phyloP scores from a whole-genome alignment of 2,113 vertebrate species.

The Indicator maculatus region DNA sequence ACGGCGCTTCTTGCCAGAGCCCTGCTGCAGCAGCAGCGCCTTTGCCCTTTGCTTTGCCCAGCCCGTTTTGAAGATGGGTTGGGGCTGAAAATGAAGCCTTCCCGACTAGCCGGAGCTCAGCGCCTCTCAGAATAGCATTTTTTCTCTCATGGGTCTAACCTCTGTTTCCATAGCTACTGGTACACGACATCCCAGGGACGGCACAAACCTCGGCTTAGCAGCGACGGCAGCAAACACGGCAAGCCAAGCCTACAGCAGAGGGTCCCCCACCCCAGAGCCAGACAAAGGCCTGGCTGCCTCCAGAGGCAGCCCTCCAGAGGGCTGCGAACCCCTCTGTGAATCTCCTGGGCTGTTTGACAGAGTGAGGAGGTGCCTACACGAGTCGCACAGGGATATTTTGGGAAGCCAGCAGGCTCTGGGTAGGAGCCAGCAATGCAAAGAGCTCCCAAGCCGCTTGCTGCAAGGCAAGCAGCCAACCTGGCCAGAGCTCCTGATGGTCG shows the following conservation, averaged over 20 bases:
- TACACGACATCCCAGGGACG: slow-evolving; percentile 6
- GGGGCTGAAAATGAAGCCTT: not conserved
- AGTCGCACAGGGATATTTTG: slow-evolving; percentile 17
- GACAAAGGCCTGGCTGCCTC: rapidly evolving
- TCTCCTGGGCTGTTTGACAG: not conserved
- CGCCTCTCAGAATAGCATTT: slow-evolving; percentile 26
- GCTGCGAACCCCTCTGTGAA: not conserved
- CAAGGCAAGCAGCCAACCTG: not conserved
- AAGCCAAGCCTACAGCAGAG: not conserved
- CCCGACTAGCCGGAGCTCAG: not conserved
- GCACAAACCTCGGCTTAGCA: not conserved
- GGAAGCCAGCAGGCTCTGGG: slow-evolving; percentile 2
- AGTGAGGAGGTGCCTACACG: not conserved
- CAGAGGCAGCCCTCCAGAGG: not conserved
- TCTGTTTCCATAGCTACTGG: slow-evolving; percentile 65
- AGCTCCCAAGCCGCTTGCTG: not conserved
- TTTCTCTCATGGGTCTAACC: slow-evolving; percentile 13
- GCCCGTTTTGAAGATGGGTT: not conserved
- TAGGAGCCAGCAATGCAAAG: not conserved
- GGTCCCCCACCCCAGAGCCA: rapidly evolving
- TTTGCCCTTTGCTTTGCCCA: not conserved
- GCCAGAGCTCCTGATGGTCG: rapidly evolving
- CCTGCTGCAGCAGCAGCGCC: not conserved
- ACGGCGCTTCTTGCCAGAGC: not conserved
- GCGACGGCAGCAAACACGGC: rapidly evolving